Evolutionary conservation across 2,888 invertebrate genomes (phyloP).

Genomic region (Congeria kusceri): DNA sequence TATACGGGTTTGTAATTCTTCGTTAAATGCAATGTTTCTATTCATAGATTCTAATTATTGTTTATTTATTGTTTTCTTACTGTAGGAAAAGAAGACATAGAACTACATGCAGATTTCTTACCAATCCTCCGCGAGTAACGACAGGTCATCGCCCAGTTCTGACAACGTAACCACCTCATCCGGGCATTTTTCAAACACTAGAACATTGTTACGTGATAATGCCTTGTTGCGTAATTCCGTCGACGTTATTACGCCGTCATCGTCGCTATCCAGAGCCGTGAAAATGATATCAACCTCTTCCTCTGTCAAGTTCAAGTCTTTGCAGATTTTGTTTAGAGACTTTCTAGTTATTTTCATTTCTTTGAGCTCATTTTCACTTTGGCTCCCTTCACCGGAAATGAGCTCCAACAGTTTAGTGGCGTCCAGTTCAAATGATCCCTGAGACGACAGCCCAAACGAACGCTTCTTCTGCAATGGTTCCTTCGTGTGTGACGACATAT

Average conservation of each 20-base stretch:
- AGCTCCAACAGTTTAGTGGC: constrained; percentile 52
- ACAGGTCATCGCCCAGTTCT: constrained; percentile 53
- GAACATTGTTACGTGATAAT: constrained; percentile 13
- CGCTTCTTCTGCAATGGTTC: constrained; percentile 27
- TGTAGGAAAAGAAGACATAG: no score
- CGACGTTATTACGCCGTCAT: constrained; percentile 75
- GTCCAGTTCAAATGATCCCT: constrained; percentile 59
- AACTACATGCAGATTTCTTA: constrained; percentile 31
- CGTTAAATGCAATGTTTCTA: no score
- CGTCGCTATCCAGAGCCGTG: constrained; percentile 73
- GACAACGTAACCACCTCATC: constrained; percentile 44
- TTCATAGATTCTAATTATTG: no score
- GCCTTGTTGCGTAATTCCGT: constrained; percentile 56
- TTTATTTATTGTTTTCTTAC: no score
- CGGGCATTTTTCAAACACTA: constrained; percentile 54
- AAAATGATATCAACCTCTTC: constrained; percentile 77
- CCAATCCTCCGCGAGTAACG: constrained; percentile 49
- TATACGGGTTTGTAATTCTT: no score
- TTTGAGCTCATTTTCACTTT: constrained; percentile 20
- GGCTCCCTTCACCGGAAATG: constrained; percentile 38
- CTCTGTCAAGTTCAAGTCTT: constrained; percentile 67
- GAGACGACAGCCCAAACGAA: constrained; percentile 45
- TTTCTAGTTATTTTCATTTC: constrained; percentile 64
- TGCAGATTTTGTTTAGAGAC: constrained; percentile 62
- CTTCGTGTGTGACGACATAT: constrained; percentile 15